Conservation (phyloP, 2,113 vertebrate species). For the Calyptomena viridis region DNA sequence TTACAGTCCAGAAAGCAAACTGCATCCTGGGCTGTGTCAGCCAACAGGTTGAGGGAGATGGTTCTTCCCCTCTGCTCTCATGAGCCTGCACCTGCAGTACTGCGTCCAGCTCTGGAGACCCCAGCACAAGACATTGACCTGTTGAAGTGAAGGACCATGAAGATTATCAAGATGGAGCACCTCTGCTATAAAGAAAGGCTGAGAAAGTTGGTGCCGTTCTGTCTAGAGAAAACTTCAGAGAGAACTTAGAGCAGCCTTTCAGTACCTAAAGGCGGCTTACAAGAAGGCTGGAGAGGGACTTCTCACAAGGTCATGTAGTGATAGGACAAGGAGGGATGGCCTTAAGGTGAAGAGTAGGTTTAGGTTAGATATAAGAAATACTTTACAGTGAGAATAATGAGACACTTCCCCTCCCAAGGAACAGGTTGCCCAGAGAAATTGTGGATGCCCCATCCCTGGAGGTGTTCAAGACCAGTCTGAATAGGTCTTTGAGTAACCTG, state of each 20-base stretch:
- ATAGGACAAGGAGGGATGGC: background rate
- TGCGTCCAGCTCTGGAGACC: background rate
- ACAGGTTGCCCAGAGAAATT: background rate
- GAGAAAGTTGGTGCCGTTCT: background rate
- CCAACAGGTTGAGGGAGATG: background rate
- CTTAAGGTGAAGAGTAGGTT: background rate
- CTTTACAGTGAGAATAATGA: background rate
- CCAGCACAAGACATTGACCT: rapidly evolving
- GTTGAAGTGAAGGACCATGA: background rate
- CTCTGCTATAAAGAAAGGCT: background rate
- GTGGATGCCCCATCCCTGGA: background rate
- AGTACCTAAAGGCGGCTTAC: background rate
- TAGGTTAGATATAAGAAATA: background rate
- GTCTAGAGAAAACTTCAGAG: background rate
- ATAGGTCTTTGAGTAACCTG: background rate
- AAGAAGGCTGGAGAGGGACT: background rate
- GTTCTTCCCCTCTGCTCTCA: background rate
- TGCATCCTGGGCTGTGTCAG: background rate
- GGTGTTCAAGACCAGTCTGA: background rate
- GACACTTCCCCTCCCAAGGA: no score
- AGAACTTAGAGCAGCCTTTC: background rate
- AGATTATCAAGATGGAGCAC: no score
- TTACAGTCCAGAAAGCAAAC: background rate
- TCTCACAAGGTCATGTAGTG: background rate
- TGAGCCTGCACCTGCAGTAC: background rate